These are phyloP conservation scores for Oreotrochilus melanogaster DNA, from an alignment of 2,113 vertebrate genomes.

Conservation along the genomic window DNA sequence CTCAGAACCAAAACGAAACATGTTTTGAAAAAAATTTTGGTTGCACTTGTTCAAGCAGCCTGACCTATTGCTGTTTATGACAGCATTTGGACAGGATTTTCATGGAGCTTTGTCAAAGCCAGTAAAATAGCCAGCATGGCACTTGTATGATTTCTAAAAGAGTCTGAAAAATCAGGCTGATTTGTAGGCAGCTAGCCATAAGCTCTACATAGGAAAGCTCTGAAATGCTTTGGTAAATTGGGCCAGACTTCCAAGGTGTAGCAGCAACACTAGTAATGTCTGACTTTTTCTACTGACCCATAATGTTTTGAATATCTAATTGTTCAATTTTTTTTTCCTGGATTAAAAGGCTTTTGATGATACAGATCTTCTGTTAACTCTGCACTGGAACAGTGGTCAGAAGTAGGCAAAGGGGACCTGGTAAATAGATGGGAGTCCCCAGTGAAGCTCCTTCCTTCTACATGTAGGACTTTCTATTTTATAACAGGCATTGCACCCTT, in stretches of 20 bases:
- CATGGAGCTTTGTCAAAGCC: neutral
- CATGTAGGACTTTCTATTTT: neutral
- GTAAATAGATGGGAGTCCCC: neutral
- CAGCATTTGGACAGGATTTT: neutral
- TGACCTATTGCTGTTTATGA: neutral
- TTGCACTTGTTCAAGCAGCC: neutral
- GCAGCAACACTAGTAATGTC: neutral
- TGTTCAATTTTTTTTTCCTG: neutral
- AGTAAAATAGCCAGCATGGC: neutral
- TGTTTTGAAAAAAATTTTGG: neutral
- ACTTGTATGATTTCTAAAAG: neutral
- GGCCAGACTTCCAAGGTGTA: neutral
- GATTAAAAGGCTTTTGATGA: neutral
- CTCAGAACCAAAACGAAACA: neutral
- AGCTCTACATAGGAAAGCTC: neutral
- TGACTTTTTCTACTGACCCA: neutral
- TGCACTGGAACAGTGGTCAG: neutral
- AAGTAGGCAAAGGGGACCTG: neutral
- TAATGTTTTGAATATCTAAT: neutral
- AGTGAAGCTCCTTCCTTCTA: neutral
- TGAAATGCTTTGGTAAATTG: neutral
- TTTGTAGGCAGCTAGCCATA: neutral
- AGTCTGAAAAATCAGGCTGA: neutral
- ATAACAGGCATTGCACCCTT: neutral
- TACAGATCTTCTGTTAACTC: neutral